A percentile compares a stretch with the other conserved stretches of the same genome.
These are phyloP conservation scores for Fregata magnificens DNA, from an alignment of 2,113 vertebrate species.

Conservation along the genomic window DNA sequence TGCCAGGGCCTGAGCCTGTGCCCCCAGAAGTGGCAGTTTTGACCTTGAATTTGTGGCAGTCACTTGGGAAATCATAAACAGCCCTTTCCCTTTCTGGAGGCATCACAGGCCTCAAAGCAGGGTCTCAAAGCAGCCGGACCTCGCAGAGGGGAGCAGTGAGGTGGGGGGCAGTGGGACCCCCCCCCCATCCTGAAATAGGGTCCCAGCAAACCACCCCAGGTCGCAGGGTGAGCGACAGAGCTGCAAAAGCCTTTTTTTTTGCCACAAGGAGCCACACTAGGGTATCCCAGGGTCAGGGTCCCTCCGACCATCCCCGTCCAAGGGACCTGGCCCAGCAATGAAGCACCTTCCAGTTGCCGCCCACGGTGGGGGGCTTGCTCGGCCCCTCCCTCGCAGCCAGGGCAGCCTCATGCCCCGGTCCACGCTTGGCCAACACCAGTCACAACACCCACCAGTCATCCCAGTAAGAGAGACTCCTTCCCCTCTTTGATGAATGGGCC, in stretches of 20 bases:
- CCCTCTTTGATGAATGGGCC: fast-evolving
- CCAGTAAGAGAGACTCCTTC: not conserved
- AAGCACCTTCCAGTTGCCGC: not conserved
- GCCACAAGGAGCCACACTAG: not conserved
- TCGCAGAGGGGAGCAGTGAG: not conserved
- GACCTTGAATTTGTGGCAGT: not conserved
- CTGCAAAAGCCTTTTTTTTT: not conserved
- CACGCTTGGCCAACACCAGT: not conserved
- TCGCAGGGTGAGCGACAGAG: not conserved
- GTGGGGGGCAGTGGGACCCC: too few relatives aligned
- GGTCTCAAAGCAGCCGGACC: not conserved
- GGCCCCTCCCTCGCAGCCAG: not conserved
- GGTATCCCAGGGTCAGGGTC: not conserved
- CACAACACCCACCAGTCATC: not conserved
- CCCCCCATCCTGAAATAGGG: not conserved
- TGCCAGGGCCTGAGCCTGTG: not conserved
- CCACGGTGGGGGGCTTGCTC: fast-evolving
- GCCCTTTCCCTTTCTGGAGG: not conserved
- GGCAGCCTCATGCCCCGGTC: not conserved
- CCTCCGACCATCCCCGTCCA: not conserved
- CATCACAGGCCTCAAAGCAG: not conserved
- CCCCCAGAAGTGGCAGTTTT: not conserved
- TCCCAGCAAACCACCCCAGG: not conserved
- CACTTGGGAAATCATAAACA: not conserved
- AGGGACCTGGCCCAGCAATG: not conserved